A percentile compares a stretch with the other conserved stretches of the same genome.
phyloP scores from a whole-genome alignment of 2,113 vertebrate species.

The Narcine bancroftii region DNA sequence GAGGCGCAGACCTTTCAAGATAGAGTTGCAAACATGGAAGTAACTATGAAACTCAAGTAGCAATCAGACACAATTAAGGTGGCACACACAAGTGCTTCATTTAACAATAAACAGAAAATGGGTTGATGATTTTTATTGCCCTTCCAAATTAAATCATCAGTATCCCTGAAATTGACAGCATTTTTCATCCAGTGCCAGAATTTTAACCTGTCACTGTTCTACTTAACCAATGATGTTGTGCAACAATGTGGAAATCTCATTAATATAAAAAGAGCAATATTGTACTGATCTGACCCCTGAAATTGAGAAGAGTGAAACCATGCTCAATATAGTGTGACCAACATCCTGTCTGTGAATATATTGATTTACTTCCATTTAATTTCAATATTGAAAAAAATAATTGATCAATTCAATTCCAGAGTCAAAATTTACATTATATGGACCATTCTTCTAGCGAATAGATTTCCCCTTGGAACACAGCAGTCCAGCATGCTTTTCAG shows the following conservation, averaged over 20 bases:
- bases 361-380: not conserved
- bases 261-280: not conserved
- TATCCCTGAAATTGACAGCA: not conserved
- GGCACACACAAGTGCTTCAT: conserved; percentile 60
- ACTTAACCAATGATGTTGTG: not conserved
- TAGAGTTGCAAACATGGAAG: conserved; percentile 57
- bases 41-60: conserved; percentile 56
- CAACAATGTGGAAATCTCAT: not conserved
- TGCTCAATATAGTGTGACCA: not conserved
- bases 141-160: not conserved
- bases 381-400: not conserved
- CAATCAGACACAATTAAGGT: conserved; percentile 73
- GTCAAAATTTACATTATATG: not conserved
- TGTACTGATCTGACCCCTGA: not conserved
- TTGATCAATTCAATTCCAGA: not conserved
- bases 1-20: conserved; percentile 50
- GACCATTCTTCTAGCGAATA: not conserved
- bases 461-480: too few relatives aligned
- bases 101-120: conserved; percentile 59
- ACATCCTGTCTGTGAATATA: not conserved
- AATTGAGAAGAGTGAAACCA: not conserved
- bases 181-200: not conserved
- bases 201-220: not conserved
- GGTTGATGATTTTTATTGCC: conserved; percentile 17
- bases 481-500: too few relatives aligned